A percentile compares a stretch with the other conserved stretches of the same genome.
Conservation (phyloP, 2,113 vertebrate species). For the Felis catus region DNA sequence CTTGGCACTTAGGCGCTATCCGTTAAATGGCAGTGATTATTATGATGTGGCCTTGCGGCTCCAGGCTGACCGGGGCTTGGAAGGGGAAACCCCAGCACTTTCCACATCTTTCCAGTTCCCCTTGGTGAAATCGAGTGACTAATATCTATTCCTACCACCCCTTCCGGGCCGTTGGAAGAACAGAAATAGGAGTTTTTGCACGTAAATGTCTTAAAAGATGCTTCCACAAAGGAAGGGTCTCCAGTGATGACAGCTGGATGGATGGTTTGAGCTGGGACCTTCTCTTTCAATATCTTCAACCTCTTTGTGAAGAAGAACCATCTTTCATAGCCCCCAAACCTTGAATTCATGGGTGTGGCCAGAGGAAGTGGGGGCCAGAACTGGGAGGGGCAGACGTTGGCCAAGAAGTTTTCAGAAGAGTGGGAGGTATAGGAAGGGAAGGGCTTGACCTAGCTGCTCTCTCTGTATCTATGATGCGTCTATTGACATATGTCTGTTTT, state of each 20-base stretch:
- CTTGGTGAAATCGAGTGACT: neutral
- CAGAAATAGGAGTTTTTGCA: neutral
- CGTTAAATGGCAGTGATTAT: neutral
- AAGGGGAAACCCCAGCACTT: neutral
- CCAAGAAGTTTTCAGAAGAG: constrained; percentile 5
- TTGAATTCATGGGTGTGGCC: neutral
- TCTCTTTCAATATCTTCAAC: neutral
- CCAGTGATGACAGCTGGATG: neutral
- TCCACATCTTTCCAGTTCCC: neutral
- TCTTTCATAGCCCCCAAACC: neutral
- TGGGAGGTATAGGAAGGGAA: neutral
- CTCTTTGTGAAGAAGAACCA: neutral
- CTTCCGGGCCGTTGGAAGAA: neutral
- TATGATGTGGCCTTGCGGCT: neutral
- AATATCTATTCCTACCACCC: neutral
- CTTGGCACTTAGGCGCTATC: neutral
- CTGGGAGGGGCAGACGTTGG: neutral
- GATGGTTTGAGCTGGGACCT: neutral
- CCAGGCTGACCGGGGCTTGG: neutral
- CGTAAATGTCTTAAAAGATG: neutral
- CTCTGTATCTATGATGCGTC: neutral
- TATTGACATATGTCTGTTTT: neutral
- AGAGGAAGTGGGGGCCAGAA: constrained; percentile 22
- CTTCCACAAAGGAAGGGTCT: neutral
- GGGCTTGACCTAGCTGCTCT: neutral